Percentiles rank a stretch among this genome's conserved stretches.
These are phyloP conservation scores for Athalia rosae DNA, from an alignment of 2,888 invertebrate genomes.

Conservation along the genomic window DNA sequence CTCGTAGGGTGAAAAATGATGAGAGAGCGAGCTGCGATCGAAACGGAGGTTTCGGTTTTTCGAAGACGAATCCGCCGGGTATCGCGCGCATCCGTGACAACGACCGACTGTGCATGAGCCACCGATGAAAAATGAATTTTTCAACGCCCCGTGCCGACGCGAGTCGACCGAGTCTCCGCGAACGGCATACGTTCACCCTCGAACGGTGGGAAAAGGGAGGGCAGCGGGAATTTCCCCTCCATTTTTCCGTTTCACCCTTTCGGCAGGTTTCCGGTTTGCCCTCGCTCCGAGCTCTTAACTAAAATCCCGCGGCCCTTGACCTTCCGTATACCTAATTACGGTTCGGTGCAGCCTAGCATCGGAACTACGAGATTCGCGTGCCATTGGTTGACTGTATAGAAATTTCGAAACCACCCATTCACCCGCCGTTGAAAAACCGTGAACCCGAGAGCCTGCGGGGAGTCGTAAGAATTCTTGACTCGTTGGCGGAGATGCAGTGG, in stretches of 20 bases:
- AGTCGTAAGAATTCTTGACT: too few species aligned
- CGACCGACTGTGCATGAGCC: neutral
- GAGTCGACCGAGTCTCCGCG: neutral
- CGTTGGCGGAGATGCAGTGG: too few species aligned
- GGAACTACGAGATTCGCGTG: too few species aligned
- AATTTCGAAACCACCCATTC: too few species aligned
- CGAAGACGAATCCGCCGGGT: neutral
- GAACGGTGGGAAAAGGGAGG: neutral
- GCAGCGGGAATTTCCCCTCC: neutral
- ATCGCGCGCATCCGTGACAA: neutral
- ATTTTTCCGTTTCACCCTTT: conserved; percentile 22
- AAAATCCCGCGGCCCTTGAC: conserved; percentile 20
- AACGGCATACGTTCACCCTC: neutral
- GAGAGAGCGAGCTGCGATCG: neutral
- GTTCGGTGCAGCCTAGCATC: too few species aligned
- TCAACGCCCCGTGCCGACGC: neutral
- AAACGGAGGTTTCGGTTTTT: neutral
- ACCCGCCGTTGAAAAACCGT: too few species aligned
- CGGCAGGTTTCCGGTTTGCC: conserved; percentile 29
- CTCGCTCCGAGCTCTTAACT: neutral
- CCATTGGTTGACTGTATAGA: too few species aligned
- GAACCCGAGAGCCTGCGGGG: too few species aligned
- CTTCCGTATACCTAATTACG: conserved; percentile 6
- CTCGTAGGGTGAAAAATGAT: neutral
- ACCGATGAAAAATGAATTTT: conserved; percentile 6